Evolutionary conservation across 1,140 invertebrate genomes (phyloP), one percentile per base, ranked within the genome.

Genomic region (Drosophila kohkoa): DNA sequence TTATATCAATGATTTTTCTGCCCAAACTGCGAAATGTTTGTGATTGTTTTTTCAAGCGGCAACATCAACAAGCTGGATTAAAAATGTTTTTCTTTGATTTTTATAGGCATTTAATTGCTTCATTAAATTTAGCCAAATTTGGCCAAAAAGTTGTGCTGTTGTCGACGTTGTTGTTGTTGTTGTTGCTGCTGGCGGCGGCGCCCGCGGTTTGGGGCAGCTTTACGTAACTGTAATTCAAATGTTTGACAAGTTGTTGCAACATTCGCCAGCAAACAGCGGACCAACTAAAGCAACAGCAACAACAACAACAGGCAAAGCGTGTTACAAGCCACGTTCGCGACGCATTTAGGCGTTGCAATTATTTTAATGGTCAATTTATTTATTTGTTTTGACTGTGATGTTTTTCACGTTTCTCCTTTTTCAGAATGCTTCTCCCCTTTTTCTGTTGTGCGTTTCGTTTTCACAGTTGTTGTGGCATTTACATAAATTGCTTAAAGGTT

Each of bases 301-400:
- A 77, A 28, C 48, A 77, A 72, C 79, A 75, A 82, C 71, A 51
- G 35, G 64, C 83, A 80, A 87, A 77, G 77, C 83, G 83, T 87
- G 83, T 69, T 83, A 87, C 83, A 88, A 87, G 83, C 83, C 83
- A 87, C 83, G 83, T 82, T 57, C 80, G 73, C 65, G 77, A 90
- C 79, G 83, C 87, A 90, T 90, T 90, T 87, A 81, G 88, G 82
- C 82, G 74, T 89, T 88, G 87, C 87, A 90, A 90, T 90, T 90
- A 90, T 90, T 90, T 90, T 90, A 90, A 90, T 90, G 88, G 88
- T 80, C 87, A 90, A 90, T 90, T 90, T 90, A 90, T 90, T 90
- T 91, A 87, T 87, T 87, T 87, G 83, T 88, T 88, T 82, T 51
- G 69, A 54, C 59, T 73, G 78, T 43, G 52, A 83, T 88, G 70